These are phyloP conservation scores for Sicus ferrugineus DNA, from an alignment of 2,888 invertebrate species.

Conservation along the genomic window DNA sequence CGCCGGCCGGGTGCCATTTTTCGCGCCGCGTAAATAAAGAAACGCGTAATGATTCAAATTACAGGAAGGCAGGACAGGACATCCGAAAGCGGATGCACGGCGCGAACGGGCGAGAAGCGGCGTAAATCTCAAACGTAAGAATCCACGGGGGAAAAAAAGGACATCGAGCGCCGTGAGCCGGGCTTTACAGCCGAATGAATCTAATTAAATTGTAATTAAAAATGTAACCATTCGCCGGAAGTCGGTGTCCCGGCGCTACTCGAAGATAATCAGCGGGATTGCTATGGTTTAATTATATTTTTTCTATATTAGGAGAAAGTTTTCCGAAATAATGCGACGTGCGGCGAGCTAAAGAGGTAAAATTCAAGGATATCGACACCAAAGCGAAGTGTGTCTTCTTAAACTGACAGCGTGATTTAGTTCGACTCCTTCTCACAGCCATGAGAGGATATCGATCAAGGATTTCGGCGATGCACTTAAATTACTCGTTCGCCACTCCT, in stretches of 20 bases:
- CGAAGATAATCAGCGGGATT: slow-evolving; percentile 36
- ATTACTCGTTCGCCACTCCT: not conserved
- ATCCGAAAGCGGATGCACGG: slow-evolving; percentile 34
- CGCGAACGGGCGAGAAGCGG: slow-evolving; percentile 26
- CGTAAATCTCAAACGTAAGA: slow-evolving; percentile 13
- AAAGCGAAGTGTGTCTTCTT: not conserved
- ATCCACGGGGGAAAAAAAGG: slow-evolving; percentile 46
- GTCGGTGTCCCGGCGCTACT: slow-evolving; percentile 62
- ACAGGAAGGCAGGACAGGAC: slow-evolving; percentile 33
- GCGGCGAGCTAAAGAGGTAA: not conserved
- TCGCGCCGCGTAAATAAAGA: slow-evolving; percentile 19
- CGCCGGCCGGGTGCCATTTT: slow-evolving; percentile 38
- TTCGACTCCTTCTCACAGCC: too few relatives aligned
- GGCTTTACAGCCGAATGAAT: slow-evolving; percentile 65
- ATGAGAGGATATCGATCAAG: not conserved
- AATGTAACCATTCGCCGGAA: slow-evolving; percentile 62
- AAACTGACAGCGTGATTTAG: not conserved
- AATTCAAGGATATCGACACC: not conserved
- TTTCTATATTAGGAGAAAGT: not conserved
- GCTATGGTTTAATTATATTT: slow-evolving; percentile 27
- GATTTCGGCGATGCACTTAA: not conserved
- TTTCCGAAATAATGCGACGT: not conserved
- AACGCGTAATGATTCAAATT: slow-evolving; percentile 45
- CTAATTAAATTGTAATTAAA: slow-evolving; percentile 66
- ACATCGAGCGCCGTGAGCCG: slow-evolving; percentile 58